Evolutionary conservation across 2,113 vertebrate genomes (phyloP), one percentile per base, ranked within the genome.

Genomic region (Neolamprologus longior): DNA sequence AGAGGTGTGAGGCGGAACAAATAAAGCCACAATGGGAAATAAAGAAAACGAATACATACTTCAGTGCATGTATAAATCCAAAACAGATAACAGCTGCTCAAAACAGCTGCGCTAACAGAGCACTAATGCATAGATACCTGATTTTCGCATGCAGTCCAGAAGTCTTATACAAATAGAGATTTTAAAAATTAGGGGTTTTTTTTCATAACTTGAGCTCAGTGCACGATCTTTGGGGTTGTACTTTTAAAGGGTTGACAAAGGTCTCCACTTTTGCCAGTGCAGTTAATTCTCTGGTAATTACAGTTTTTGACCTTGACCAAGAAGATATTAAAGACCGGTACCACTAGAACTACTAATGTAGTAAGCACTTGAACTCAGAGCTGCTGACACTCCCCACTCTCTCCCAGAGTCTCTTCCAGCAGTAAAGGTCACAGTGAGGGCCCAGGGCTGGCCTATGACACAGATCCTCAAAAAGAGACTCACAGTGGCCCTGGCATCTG

Each of bases 401-500:
- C 90, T 87, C 42, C 89, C 73, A 87, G 86, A 92, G 91, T 94
- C 84, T 95, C 92, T 92, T 89, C 82, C 90, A 91, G 90, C 91
- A 87, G 90, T 92, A 96, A 97, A 96, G 96, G 96, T 96, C 96
- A 96, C 58, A 55, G 84, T 14, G 83, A 89, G 79, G 83, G 93
- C 95, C 94, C 89, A 84, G 87, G 94, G 95, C 92, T 86, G 94
- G 87, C 93, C 93, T 86, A 37, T 95, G 95, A 96, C 96, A 96
- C 93, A 88, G 91, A 92, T 89, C 94, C 95, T 96, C 95, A 94
- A 95, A 94, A 93, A 89, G 86, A 90, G 93, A 95, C 92, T 89
- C 83, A 90, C 91, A 93, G 94, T 84, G 83, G 92, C 92, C 89
- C 92, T 96, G 96, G 96, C 96, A 96, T 96, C 95, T 96, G 96